These are phyloP conservation scores for Lepidostoma basale DNA, from an alignment of 1,140 invertebrate species.

Conservation along the genomic window DNA sequence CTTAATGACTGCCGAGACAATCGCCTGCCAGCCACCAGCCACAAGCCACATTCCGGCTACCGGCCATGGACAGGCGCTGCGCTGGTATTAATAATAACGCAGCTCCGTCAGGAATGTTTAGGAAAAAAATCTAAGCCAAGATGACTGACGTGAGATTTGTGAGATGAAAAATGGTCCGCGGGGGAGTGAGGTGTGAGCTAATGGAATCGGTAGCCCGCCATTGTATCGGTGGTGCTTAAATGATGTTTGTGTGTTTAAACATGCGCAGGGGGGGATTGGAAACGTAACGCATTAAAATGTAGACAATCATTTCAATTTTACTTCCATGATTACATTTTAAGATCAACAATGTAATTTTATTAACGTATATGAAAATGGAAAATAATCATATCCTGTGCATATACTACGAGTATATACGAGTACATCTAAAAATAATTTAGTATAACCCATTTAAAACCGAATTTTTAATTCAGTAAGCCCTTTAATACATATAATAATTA, in stretches of 20 bases:
- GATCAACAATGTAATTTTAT: no score
- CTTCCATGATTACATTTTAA: no score
- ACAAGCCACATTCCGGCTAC: constrained; percentile 23
- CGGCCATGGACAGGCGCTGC: not conserved
- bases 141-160: constrained; percentile 40
- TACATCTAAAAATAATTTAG: no score
- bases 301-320: no score
- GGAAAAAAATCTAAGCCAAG: constrained; percentile 21
- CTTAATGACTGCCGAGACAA: not conserved
- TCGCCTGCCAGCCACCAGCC: constrained; percentile 5
- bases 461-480: no score
- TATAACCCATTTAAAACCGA: no score
- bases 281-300: no score
- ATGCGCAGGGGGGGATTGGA: not conserved
- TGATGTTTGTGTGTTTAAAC: not conserved
- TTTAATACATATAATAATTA: no score
- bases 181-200: constrained; percentile 10
- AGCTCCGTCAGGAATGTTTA: constrained; percentile 30
- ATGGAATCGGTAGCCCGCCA: constrained; percentile 18
- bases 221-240: not conserved
- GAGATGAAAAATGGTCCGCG: constrained; percentile 39
- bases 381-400: no score
- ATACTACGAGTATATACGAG: no score
- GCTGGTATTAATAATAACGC: constrained; percentile 34
- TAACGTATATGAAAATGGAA: no score